phyloP scores from a whole-genome alignment of 2,888 invertebrate species.

The Leucoptera coffeella region DNA sequence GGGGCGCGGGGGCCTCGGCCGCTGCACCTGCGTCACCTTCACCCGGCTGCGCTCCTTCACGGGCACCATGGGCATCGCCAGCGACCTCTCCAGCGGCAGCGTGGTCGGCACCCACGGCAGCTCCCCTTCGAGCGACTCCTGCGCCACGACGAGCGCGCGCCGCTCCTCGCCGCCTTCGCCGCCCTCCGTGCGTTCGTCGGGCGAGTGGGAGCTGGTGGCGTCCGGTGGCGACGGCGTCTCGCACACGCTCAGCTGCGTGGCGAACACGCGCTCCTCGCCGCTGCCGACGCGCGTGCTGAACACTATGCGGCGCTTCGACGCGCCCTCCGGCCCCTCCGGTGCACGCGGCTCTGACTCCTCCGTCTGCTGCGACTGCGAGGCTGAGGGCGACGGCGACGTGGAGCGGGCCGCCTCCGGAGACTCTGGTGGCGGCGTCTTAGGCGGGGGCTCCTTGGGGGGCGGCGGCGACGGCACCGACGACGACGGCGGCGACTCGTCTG shows the following conservation, averaged over 20 bases:
- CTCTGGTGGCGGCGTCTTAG: neutral
- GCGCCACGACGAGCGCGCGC: conserved; percentile 67
- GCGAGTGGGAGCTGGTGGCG: neutral
- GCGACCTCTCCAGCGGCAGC: conserved; percentile 75
- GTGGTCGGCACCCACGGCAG: conserved; percentile 88
- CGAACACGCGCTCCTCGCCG: conserved; percentile 4
- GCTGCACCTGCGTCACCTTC: conserved; percentile 38
- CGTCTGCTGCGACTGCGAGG: conserved; percentile 1
- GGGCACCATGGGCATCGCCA: conserved; percentile 75
- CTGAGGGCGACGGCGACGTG: conserved; percentile 1
- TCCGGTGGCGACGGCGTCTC: neutral
- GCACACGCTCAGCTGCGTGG: neutral
- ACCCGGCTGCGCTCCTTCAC: conserved; percentile 45
- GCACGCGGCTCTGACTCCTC: conserved; percentile 1
- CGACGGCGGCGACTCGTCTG: conserved; percentile 20
- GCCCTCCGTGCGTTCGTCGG: too few species aligned
- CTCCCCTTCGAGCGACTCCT: conserved; percentile 77
- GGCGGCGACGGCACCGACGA: conserved; percentile 2
- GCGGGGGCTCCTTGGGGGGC: neutral
- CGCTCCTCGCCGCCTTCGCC: too few species aligned
- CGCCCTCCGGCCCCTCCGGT: conserved; percentile 3
- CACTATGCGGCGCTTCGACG: conserved; percentile 1
- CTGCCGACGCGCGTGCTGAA: conserved; percentile 1
- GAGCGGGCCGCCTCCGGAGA: conserved; percentile 1
- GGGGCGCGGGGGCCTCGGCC: conserved; percentile 10